phyloP scores from a whole-genome alignment of 2,797 vertebrate species.

The Cossypha dichroa region DNA sequence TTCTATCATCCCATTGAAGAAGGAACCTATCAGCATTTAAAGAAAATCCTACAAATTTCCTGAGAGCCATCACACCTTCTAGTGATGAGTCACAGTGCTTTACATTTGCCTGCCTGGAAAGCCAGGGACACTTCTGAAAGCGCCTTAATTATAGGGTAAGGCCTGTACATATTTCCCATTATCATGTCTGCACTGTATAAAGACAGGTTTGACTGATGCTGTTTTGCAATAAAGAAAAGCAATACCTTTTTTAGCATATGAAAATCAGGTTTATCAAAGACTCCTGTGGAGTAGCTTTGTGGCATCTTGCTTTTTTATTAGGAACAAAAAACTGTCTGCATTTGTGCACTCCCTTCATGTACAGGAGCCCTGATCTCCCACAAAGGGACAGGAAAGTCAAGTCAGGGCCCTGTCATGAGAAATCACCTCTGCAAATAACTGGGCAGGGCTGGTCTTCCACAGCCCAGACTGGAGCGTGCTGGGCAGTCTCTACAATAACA shows the following conservation, averaged over 20 bases:
- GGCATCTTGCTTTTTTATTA: background rate
- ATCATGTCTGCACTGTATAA: background rate
- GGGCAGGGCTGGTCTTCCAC: background rate
- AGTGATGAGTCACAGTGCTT: background rate
- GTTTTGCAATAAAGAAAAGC: background rate
- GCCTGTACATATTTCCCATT: background rate
- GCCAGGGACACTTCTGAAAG: background rate
- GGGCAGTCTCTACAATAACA: background rate
- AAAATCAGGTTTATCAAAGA: background rate
- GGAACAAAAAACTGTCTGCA: background rate
- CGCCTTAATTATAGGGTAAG: slow-evolving; percentile 10
- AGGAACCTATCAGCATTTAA: background rate
- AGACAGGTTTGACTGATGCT: background rate
- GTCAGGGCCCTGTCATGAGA: background rate
- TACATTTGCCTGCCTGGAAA: slow-evolving; percentile 6
- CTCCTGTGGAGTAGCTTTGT: background rate
- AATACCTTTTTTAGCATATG: background rate
- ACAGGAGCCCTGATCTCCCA: background rate
- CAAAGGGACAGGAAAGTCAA: background rate
- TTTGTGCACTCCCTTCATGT: background rate
- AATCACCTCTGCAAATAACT: background rate
- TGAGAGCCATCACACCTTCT: background rate
- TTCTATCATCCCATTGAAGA: background rate
- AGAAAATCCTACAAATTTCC: background rate
- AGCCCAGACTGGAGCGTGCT: background rate